Conservation (phyloP, 2,113 vertebrate genomes). For the Panthera tigris region DNA sequence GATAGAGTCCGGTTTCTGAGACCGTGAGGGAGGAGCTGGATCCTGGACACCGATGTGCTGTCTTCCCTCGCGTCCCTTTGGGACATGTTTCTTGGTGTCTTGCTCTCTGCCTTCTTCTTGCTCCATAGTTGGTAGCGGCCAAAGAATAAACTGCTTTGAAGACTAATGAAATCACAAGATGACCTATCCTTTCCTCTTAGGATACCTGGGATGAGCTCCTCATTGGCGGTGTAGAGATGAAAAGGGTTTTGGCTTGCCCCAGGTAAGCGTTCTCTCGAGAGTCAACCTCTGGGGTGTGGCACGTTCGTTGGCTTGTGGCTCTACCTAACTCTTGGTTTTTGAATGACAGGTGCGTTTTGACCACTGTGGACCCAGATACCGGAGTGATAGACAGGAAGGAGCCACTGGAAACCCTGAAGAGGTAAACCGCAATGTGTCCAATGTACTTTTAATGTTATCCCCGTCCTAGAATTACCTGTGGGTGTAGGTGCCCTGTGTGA, state of each 20-base stretch:
- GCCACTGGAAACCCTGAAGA: conserved; percentile 94
- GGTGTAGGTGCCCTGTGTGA: background rate
- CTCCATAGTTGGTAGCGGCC: background rate
- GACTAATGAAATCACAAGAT: background rate
- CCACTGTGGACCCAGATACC: conserved; percentile 94
- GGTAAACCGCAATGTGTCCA: conserved; percentile 77
- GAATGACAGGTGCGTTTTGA: conserved; percentile 91
- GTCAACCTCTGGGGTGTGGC: accelerated
- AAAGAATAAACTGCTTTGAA: background rate
- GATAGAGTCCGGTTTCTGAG: background rate
- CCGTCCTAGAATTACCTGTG: background rate
- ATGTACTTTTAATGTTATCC: background rate
- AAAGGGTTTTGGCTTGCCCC: conserved; percentile 89
- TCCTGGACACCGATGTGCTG: accelerated
- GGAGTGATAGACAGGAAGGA: conserved; percentile 92
- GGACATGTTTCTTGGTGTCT: background rate
- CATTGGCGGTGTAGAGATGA: conserved; percentile 90
- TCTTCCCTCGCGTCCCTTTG: too few species aligned
- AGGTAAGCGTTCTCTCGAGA: conserved; percentile 84
- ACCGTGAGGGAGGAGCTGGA: background rate
- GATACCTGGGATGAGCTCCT: conserved; percentile 94
- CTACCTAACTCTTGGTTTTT: background rate
- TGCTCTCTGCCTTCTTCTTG: too few species aligned
- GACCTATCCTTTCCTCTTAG: conserved; percentile 79
- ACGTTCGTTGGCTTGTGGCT: accelerated